Evolutionary conservation across 2,888 invertebrate species (phyloP).

Genomic region (Lissocephala sabroskyi): DNA sequence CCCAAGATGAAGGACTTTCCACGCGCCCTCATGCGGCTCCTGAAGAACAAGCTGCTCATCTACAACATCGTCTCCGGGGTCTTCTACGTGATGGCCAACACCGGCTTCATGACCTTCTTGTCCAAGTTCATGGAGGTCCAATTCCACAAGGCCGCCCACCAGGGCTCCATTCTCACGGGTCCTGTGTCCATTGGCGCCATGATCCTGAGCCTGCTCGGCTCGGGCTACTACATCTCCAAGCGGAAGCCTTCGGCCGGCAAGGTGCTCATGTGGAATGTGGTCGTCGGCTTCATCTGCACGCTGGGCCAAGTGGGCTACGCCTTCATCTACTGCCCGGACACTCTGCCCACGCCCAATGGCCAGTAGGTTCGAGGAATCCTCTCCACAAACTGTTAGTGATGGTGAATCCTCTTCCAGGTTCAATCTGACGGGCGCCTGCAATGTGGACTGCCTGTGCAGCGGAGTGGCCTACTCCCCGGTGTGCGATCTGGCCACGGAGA

Average conservation of each 20-base stretch:
- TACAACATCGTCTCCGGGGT: slow-evolving; percentile 79
- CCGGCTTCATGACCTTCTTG: slow-evolving; percentile 81
- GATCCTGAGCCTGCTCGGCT: slow-evolving; percentile 76
- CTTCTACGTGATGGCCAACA: slow-evolving; percentile 78
- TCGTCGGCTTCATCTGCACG: slow-evolving; percentile 75
- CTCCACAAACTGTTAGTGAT: no score
- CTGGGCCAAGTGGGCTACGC: slow-evolving; percentile 74
- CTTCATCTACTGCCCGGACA: slow-evolving; percentile 75
- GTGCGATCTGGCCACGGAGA: slow-evolving; percentile 75
- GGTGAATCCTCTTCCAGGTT: slow-evolving; percentile 70
- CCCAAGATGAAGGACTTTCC: slow-evolving; percentile 75
- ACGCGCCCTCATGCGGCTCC: slow-evolving; percentile 75
- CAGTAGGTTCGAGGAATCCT: no score
- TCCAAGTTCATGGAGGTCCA: slow-evolving; percentile 85
- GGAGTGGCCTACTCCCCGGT: slow-evolving; percentile 78
- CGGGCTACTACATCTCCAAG: slow-evolving; percentile 77
- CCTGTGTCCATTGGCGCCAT: slow-evolving; percentile 76
- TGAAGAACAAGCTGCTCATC: slow-evolving; percentile 79
- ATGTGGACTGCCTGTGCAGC: slow-evolving; percentile 76
- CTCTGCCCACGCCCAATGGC: slow-evolving; percentile 47
- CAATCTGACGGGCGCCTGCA: slow-evolving; percentile 75
- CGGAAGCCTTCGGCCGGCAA: slow-evolving; percentile 76
- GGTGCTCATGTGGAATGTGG: slow-evolving; percentile 77
- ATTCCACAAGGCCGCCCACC: slow-evolving; percentile 78
- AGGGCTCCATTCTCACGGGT: slow-evolving; percentile 79